Evolutionary conservation across 2,113 vertebrate species (phyloP).

Genomic region (Scartelaos histophorus): DNA sequence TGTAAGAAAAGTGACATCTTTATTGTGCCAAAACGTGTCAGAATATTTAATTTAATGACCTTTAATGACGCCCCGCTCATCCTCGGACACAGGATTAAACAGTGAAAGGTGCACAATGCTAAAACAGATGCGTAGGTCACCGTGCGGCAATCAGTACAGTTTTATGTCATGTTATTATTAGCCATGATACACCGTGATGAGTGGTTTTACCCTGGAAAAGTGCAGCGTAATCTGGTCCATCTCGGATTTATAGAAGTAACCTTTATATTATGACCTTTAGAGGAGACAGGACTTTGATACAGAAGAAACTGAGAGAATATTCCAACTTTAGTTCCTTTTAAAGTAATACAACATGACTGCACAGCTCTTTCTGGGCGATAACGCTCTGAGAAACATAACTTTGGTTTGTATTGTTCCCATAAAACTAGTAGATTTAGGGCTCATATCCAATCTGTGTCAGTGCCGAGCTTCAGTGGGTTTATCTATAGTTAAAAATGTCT

Average conservation of each 20-base stretch:
- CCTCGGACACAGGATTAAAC: slow-evolving; percentile 44
- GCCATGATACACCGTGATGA: slow-evolving; percentile 30
- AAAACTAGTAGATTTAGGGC: not conserved
- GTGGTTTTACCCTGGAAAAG: slow-evolving; percentile 37
- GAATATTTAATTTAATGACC: too few species aligned
- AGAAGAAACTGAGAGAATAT: slow-evolving; percentile 27
- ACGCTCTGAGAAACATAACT: not conserved
- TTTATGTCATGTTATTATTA: slow-evolving; percentile 41
- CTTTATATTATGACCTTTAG: slow-evolving; percentile 76
- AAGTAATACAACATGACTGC: not conserved
- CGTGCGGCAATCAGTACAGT: slow-evolving; percentile 35
- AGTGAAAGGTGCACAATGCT: slow-evolving; percentile 29
- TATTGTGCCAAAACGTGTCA: too few species aligned
- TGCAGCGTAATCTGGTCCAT: slow-evolving; percentile 52
- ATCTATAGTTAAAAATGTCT: too few species aligned
- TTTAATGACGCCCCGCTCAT: slow-evolving; percentile 68
- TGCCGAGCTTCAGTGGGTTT: not conserved
- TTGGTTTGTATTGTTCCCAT: not conserved
- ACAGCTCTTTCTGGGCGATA: not conserved
- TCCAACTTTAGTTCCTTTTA: slow-evolving; percentile 50
- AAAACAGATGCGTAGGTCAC: slow-evolving; percentile 18
- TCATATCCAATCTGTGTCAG: not conserved
- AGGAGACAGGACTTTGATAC: slow-evolving; percentile 45
- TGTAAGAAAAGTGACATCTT: too few species aligned
- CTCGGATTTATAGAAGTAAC: slow-evolving; percentile 71